Conservation (phyloP, 1,140 invertebrate species). For the Gonatopus flavifemur region DNA sequence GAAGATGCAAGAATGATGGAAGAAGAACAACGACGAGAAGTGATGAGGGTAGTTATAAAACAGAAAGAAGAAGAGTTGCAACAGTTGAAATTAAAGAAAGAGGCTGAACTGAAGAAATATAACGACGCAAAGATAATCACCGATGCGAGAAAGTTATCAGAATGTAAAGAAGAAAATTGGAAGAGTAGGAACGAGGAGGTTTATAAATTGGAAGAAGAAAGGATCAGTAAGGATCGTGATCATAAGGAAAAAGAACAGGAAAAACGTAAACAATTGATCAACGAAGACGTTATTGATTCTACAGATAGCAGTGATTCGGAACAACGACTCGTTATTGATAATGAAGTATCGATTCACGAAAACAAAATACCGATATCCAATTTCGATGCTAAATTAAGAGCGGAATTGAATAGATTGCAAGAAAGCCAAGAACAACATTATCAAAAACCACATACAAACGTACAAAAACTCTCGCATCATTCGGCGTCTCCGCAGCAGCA, state of each 20-base stretch:
- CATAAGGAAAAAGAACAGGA: constrained; percentile 51
- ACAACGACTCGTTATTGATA: constrained; percentile 64
- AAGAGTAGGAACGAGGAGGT: constrained; percentile 26
- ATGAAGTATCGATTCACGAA: constrained; percentile 46
- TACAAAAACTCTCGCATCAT: too few relatives aligned
- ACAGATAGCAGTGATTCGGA: constrained; percentile 75
- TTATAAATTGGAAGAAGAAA: constrained; percentile 24
- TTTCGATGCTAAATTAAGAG: constrained; percentile 37
- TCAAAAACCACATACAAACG: constrained; percentile 5
- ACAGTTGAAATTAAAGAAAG: constrained; percentile 34
- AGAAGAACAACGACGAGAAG: constrained; percentile 30
- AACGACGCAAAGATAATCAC: constrained; percentile 23
- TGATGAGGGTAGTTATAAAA: constrained; percentile 27
- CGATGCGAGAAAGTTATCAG: constrained; percentile 28
- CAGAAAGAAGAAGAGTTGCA: constrained; percentile 39
- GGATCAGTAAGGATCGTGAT: constrained; percentile 23
- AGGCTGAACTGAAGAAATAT: constrained; percentile 32
- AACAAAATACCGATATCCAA: constrained; percentile 28
- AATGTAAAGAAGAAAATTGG: constrained; percentile 25
- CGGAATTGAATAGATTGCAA: constrained; percentile 23
- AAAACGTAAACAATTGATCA: constrained; percentile 49
- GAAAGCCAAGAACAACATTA: constrained; percentile 21
- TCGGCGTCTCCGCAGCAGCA: constrained; percentile 10
- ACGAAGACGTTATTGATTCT: constrained; percentile 57
- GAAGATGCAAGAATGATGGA: constrained; percentile 15